Base-by-base conservation (phyloP, 2,113 vertebrate genomes). In the Gavia stellata region DNA sequence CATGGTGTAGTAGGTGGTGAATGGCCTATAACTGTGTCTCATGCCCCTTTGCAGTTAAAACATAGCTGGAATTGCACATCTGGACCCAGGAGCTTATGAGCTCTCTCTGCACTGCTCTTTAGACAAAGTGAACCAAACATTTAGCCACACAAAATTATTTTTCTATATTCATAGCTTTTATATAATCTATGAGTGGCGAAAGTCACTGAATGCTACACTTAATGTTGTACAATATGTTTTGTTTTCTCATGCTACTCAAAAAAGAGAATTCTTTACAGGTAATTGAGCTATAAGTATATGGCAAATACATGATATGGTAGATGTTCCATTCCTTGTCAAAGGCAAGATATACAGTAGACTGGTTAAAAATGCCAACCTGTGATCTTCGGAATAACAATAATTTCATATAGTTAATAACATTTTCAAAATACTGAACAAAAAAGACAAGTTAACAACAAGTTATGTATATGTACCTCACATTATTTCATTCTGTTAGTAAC, bases 371-470 rank as follows among this genome's bases (percentile, higher is more conserved):
- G 7, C 42, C 49, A 50, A 50, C 26, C 55, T 50, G 31, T 72
- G 82, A 75, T 86, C 68, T 92, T 71, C 72, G 42, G 14, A 91
- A 94, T 55, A 91, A 53, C 13, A 74, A 45, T 85, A 59, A 77
- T 82, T 92, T 91, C 90, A 45, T 28, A 12, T 5, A 45, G 23
- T 59, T 87, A 63, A 50, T 47, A 86, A 74, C 7, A 34, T 78
- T 82, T 95, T 78, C 16, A 68, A 93, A 88, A 81, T 49, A 15
- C 29, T 81, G 53, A 93, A 74, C 13, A 75, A 90, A 95, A 86
- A 49, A 34, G 28, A 56, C 1, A 3, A 67, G 20, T 77, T 63
- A 90, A 83, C 19, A 72, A 83, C 77, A 66, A 78, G 20, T 34
- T 12, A 10, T 24, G 18, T 47, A 36, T 14, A 55, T 49, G 31